Base-by-base conservation (phyloP, 2,797 vertebrate genomes). In the Urophycis tenuis region DNA sequence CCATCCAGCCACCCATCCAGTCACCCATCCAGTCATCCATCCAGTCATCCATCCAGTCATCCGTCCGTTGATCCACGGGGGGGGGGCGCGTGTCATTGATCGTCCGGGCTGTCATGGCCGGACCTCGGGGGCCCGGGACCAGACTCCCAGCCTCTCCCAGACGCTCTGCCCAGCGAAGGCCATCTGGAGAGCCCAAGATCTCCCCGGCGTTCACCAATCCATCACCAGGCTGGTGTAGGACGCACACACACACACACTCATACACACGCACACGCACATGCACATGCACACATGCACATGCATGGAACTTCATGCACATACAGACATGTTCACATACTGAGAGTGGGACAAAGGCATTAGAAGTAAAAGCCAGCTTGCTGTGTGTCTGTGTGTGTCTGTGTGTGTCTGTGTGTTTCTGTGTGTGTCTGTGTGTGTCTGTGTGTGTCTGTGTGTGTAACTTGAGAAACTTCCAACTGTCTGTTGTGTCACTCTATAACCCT, bases 401-500 rank as follows among this genome's bases (percentile, higher is more conserved):
- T 39, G 36, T 39, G 7, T 39, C 5, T 39, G 36, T 39, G 7
- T 39, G 36, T 36, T 4, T 36, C n/a, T n/a, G n/a, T n/a, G n/a
- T n/a, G 35, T 36, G 36, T 39, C 2, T 39, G 36, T 39, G 36
- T 39, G 53, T 76, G 76, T 12, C 7, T 70, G 70, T 30, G 45
- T 29, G 45, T 8, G 33, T 75, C 35, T 70, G 31, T 78, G 71
- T 75, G 34, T 39, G 90, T 88, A 90, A 91, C 83, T 89, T 89
- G 88, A 91, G 88, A 90, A 91, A 91, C 89, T 91, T 88, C 84
- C 82, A 82, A 87, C 83, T 85, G 88, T 78, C 80, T 87, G 84
- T 82, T 45, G 77, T 84, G 82, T 87, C 87, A 81, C 74, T 87
- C 80, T 81, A 86, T 31, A 75, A 84, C 81, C 69, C 76, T 81